These are phyloP conservation scores for Synergus gifuensis DNA, from an alignment of 2,888 invertebrate species.

Conservation along the genomic window DNA sequence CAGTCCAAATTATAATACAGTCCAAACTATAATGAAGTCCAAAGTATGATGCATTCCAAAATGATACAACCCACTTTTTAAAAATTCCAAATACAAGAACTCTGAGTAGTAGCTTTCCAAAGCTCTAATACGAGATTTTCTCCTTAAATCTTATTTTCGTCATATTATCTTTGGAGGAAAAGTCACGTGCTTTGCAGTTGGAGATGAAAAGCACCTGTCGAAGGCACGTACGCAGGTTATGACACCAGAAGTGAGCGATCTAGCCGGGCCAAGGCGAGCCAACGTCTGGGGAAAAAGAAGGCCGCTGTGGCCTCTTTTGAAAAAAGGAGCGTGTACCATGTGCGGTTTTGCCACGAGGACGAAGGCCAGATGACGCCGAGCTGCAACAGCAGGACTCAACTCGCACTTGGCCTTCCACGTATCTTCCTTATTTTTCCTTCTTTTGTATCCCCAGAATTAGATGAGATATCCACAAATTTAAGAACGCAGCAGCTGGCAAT, in stretches of 20 bases:
- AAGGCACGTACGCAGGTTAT: conserved; percentile 20
- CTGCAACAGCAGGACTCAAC: conserved; percentile 36
- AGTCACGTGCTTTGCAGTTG: conserved; percentile 3
- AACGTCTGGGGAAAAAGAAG: conserved; percentile 27
- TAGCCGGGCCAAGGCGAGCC: neutral
- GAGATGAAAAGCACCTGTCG: conserved; percentile 32
- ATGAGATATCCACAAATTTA: conserved; percentile 6
- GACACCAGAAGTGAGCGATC: conserved; percentile 14
- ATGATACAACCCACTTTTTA: no score
- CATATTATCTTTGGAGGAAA: neutral
- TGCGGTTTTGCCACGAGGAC: conserved; percentile 48
- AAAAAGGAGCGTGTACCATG: conserved; percentile 55
- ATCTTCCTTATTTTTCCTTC: conserved; percentile 7
- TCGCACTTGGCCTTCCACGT: conserved; percentile 21
- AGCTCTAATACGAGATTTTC: neutral
- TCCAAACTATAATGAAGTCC: no score
- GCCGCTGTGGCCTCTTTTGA: conserved; percentile 54
- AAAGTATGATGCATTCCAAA: no score
- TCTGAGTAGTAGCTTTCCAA: neutral
- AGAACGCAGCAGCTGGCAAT: conserved; percentile 19
- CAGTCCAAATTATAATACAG: no score
- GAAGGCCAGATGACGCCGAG: conserved; percentile 60
- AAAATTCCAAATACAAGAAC: neutral
- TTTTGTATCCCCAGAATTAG: conserved; percentile 16
- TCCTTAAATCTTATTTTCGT: neutral